These are phyloP conservation scores for Thalpophila matura DNA, from an alignment of 2,888 invertebrate genomes.

Conservation along the genomic window DNA sequence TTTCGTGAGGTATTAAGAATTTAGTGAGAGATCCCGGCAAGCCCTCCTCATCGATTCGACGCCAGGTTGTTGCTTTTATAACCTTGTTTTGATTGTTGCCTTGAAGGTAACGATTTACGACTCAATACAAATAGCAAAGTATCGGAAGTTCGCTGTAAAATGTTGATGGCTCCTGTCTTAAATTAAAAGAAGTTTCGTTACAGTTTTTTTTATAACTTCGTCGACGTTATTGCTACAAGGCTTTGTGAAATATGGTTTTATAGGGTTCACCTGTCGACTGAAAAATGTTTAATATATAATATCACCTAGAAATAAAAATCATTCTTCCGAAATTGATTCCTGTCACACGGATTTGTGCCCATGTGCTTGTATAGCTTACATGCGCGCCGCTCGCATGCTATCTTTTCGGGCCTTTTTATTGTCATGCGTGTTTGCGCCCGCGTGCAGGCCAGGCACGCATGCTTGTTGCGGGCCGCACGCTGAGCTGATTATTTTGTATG, in stretches of 20 bases:
- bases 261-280: background rate
- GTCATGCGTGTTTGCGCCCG: no score
- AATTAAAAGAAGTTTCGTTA: conserved; percentile 55
- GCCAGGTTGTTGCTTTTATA: conserved; percentile 67
- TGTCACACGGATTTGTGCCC: no score
- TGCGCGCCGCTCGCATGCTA: no score
- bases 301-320: no score
- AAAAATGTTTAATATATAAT: no score
- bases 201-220: conserved; percentile 45
- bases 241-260: conserved; percentile 28
- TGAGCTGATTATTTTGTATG: no score
- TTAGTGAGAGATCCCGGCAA: conserved; percentile 80
- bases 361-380: no score
- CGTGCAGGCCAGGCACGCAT: no score
- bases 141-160: conserved; percentile 55
- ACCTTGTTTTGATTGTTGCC: conserved; percentile 68
- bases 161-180: conserved; percentile 47
- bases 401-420: no score
- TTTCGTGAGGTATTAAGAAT: conserved; percentile 91
- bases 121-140: conserved; percentile 52
- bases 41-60: conserved; percentile 69
- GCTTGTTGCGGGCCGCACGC: no score
- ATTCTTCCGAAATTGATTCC: no score
- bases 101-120: conserved; percentile 59
- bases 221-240: conserved; percentile 14